Evolutionary conservation across 2,113 vertebrate species (phyloP).

Genomic region (Blennius ocellaris): DNA sequence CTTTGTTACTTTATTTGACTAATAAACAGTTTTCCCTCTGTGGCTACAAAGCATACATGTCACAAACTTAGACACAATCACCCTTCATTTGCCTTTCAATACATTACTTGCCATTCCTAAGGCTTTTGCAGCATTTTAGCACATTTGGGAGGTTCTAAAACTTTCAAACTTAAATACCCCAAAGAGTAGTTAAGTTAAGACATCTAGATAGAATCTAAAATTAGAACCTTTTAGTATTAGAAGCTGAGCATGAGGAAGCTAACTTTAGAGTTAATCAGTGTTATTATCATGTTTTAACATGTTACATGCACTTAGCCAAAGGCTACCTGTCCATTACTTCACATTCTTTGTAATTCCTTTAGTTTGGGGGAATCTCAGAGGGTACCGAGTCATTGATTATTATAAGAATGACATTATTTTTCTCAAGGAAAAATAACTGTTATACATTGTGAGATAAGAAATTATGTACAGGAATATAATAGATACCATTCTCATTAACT

Average conservation of each 20-base stretch:
- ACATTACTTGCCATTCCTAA: conserved; percentile 31
- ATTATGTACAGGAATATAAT: conserved; percentile 45
- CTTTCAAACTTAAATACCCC: conserved; percentile 19
- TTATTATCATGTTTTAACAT: conserved; percentile 3
- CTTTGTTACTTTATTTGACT: neutral
- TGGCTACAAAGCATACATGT: neutral
- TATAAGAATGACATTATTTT: conserved; percentile 12
- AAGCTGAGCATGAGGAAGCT: conserved; percentile 3
- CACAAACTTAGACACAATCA: conserved; percentile 4
- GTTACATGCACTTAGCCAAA: conserved; percentile 6
- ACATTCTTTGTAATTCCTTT: conserved; percentile 26
- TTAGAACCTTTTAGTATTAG: neutral
- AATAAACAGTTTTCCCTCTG: neutral
- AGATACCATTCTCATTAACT: conserved; percentile 35
- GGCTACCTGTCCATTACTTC: conserved; percentile 30
- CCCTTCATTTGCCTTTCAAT: conserved; percentile 7
- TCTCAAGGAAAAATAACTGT: conserved; percentile 25
- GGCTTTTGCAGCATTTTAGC: conserved; percentile 28
- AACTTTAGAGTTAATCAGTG: conserved; percentile 5
- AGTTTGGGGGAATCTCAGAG: conserved; percentile 26
- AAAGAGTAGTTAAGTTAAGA: conserved; percentile 17
- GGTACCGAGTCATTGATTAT: conserved; percentile 55
- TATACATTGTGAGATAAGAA: conserved; percentile 28
- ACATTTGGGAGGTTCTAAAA: conserved; percentile 17
- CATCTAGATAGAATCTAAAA: neutral